These are phyloP conservation scores for Seira musarum DNA, from an alignment of 2,888 invertebrate genomes.

Conservation along the genomic window DNA sequence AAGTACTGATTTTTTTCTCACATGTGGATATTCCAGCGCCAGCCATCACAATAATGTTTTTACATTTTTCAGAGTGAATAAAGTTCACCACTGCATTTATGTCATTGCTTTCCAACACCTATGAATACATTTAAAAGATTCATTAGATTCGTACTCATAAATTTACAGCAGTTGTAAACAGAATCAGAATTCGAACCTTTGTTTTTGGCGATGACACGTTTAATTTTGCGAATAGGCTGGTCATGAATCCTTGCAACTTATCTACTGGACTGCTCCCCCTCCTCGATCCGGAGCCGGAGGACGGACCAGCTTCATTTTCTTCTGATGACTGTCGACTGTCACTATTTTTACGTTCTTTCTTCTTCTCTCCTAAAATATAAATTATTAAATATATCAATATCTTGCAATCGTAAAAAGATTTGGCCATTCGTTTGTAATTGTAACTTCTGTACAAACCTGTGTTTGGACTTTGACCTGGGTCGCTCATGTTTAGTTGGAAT, in stretches of 20 bases:
- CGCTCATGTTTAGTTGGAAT: no score
- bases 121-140: not conserved
- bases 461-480: no score
- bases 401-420: no score
- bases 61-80: constrained; percentile 83
- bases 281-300: constrained; percentile 35
- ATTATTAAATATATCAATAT: no score
- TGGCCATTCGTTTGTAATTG: no score
- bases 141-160: not conserved
- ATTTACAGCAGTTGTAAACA: not conserved
- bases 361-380: no score
- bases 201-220: constrained; percentile 56
- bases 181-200: constrained; percentile 31
- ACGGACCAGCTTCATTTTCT: constrained; percentile 18
- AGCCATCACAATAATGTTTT: constrained; percentile 92
- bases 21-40: constrained; percentile 98
- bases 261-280: constrained; percentile 52
- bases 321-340: constrained; percentile 36
- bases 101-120: constrained; percentile 81
- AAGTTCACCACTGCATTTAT: constrained; percentile 86
- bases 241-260: constrained; percentile 58
- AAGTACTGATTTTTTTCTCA: constrained; percentile 76
- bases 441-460: no score
- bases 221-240: constrained; percentile 59
- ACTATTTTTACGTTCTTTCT: not conserved